Evolutionary conservation across 2,888 invertebrate species (phyloP).

Genomic region (Synanthedon andrenaeformis): DNA sequence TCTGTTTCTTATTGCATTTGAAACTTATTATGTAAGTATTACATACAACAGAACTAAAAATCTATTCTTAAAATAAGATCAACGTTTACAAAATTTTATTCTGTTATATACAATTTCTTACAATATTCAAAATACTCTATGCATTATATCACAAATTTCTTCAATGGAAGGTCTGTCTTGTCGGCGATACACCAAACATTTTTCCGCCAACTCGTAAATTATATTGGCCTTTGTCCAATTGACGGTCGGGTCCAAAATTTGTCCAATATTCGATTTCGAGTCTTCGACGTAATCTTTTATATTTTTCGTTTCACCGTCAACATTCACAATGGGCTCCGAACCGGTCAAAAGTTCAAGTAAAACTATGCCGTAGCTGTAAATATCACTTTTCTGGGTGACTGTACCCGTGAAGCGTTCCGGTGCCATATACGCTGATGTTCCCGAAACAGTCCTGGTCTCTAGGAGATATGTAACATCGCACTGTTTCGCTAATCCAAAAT

Average conservation of each 20-base stretch:
- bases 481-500: slow-evolving; percentile 79
- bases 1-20: too few species aligned
- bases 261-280: slow-evolving; percentile 55
- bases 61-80: too few species aligned
- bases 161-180: slow-evolving; percentile 70
- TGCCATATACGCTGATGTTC: slow-evolving; percentile 82
- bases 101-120: too few species aligned
- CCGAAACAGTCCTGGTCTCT: slow-evolving; percentile 61
- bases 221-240: slow-evolving; percentile 63
- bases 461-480: slow-evolving; percentile 59
- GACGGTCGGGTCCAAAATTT: slow-evolving; percentile 68
- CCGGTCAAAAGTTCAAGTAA: slow-evolving; percentile 80
- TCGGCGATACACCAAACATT: slow-evolving; percentile 69
- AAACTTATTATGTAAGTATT: too few species aligned
- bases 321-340: slow-evolving; percentile 71
- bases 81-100: too few species aligned
- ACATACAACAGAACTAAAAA: too few species aligned
- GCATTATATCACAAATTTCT: slow-evolving; percentile 49
- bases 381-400: slow-evolving; percentile 80
- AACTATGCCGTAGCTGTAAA: slow-evolving; percentile 83
- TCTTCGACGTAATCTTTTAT: slow-evolving; percentile 67
- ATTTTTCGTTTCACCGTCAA: slow-evolving; percentile 55
- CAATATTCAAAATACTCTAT: slow-evolving; percentile 5
- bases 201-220: slow-evolving; percentile 65
- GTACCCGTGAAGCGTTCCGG: slow-evolving; percentile 78